Base-by-base conservation (phyloP, 2,888 invertebrate species). In the Nomada goodeniana region DNA sequence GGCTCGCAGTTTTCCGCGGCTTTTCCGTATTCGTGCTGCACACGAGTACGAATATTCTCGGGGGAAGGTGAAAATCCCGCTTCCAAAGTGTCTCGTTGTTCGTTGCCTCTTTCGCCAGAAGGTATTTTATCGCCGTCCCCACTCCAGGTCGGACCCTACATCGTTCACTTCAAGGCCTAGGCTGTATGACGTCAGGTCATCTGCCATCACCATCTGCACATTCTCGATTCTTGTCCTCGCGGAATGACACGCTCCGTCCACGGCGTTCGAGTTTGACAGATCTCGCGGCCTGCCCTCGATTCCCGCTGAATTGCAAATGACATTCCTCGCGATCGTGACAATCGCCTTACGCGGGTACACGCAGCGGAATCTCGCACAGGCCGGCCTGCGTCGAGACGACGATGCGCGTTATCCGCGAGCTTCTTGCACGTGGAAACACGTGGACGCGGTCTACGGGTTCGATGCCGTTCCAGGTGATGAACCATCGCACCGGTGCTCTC, bases 401-500 rank as follows among this genome's bases (percentile, higher is more conserved):
- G 36, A 2, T 18, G 26, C 52, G 2, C 52, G 42, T 69, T 64
- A 69, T 64, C 63, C 57, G 69, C 52, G 7, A 53, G 15, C 13
- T 18, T 57, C 53, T 20, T 63, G n/a, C 47, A 44, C 11, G 11
- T 26, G 18, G 5, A 26, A 13, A 55, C 82, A 59, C 82, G 75
- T 60, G 75, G 44, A 36, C 50, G 52, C 42, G 67, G 44, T 47
- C 15, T 53, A 75, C 75, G 55, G 70, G 80, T 67, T 67, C 65
- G 71, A 81, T 75, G 82, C 67, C 74, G 57, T 74, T 82, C 80
- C 23, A 20, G 29, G 61, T 59, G 68, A 80, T 53, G 82, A 81
- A 81, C 75, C 23, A 23, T 1, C 23, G 23, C 23, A 23, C 23
- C 23, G 23, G 23, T 23, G 23, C 67, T 82, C 81, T 81, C 57